Evolutionary conservation across 2,888 invertebrate genomes (phyloP).

Genomic region (Microplitis deprimator): DNA sequence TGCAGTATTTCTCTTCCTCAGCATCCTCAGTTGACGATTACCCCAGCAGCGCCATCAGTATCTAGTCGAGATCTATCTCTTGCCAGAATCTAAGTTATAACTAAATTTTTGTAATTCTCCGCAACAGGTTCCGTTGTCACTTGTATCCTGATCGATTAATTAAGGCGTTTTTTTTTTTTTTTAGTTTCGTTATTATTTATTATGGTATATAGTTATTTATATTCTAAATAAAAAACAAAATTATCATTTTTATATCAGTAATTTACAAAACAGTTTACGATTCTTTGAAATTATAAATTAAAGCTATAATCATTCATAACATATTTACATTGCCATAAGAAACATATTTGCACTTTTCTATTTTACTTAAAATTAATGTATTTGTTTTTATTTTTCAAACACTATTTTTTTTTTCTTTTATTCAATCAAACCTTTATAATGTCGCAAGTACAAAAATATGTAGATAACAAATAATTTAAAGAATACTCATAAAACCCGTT

Average conservation of each 20-base stretch:
- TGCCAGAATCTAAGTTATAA: neutral
- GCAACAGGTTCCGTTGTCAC: slow-evolving; percentile 42
- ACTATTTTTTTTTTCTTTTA: neutral
- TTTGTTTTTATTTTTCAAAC: neutral
- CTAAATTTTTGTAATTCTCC: slow-evolving; percentile 18
- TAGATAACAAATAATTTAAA: no score
- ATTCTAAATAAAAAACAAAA: slow-evolving; percentile 21
- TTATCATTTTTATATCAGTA: slow-evolving; percentile 8
- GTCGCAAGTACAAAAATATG: no score
- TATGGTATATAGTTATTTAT: neutral
- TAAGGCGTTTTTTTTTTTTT: slow-evolving; percentile 15
- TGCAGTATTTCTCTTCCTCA: slow-evolving; percentile 33
- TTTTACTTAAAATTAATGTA: slow-evolving; percentile 9
- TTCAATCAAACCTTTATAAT: neutral
- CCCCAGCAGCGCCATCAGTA: slow-evolving; percentile 20
- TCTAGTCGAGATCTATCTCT: slow-evolving; percentile 18
- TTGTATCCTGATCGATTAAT: slow-evolving; percentile 25
- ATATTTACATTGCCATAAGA: slow-evolving; percentile 27
- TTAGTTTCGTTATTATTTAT: slow-evolving; percentile 5
- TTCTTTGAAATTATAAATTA: neutral
- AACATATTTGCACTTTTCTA: slow-evolving; percentile 5
- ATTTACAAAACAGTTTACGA: neutral
- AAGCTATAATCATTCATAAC: neutral
- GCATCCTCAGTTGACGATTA: neutral
- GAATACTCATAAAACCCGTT: no score